Evolutionary conservation across 2,888 invertebrate genomes (phyloP).

Genomic region (Subacronicta megacephala): DNA sequence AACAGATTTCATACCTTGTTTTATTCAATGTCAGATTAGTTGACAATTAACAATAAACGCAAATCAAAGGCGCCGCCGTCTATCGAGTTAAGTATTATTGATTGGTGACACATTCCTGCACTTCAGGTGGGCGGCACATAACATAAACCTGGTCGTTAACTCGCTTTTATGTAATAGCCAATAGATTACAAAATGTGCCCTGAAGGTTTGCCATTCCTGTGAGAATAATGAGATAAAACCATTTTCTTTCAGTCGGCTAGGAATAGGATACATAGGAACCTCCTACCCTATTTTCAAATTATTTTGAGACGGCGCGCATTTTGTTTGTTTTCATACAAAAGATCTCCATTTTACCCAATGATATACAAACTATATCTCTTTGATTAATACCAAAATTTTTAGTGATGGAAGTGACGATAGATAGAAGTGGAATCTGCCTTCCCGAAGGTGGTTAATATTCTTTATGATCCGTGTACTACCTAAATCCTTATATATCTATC

Average conservation of each 20-base stretch:
- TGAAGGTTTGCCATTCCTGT: conserved; percentile 19
- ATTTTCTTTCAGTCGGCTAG: not conserved
- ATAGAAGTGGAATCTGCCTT: too few relatives aligned
- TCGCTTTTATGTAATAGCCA: conserved; percentile 44
- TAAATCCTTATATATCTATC: too few relatives aligned
- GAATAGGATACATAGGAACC: too few relatives aligned
- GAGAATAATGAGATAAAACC: conserved; percentile 2
- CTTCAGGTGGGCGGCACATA: conserved; percentile 50
- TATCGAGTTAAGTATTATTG: conserved; percentile 50
- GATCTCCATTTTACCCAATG: too few relatives aligned
- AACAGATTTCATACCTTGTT: conserved; percentile 6
- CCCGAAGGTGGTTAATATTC: too few relatives aligned
- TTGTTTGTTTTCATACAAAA: too few relatives aligned
- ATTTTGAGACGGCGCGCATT: too few relatives aligned
- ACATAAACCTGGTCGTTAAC: conserved; percentile 47
- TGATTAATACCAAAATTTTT: too few relatives aligned
- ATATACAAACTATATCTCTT: too few relatives aligned
- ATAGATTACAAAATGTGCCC: conserved; percentile 43
- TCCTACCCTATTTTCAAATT: too few relatives aligned
- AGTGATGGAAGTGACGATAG: too few relatives aligned
- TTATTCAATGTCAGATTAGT: conserved; percentile 42
- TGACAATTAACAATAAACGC: conserved; percentile 59
- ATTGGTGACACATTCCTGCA: conserved; percentile 55
- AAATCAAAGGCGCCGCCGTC: conserved; percentile 54
- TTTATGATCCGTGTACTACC: too few relatives aligned